Percentiles rank a stretch among this genome's conserved stretches.
These are phyloP conservation scores for Petrolisthes manimaculis DNA, from an alignment of 2,888 invertebrate species.

Conservation along the genomic window DNA sequence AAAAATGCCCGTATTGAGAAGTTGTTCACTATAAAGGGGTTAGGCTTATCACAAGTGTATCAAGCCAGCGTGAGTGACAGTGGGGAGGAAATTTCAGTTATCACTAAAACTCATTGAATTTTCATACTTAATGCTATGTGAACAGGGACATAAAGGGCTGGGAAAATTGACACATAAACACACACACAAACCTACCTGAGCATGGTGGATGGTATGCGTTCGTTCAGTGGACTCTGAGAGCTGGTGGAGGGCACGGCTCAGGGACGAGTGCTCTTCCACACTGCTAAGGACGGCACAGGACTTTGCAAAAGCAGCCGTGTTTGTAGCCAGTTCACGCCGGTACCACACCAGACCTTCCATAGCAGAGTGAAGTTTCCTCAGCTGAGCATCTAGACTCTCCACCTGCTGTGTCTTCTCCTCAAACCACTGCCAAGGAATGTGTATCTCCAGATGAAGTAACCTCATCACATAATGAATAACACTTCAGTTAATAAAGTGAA, in stretches of 20 bases:
- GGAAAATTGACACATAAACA: neutral
- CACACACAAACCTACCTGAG: constrained; percentile 44
- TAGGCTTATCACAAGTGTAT: too few relatives aligned
- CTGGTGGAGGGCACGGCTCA: constrained; percentile 90
- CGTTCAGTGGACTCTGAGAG: constrained; percentile 89
- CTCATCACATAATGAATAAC: too few relatives aligned
- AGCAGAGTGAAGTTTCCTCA: constrained; percentile 87
- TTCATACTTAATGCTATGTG: too few relatives aligned
- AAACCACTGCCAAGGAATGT: constrained; percentile 83
- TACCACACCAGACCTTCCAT: constrained; percentile 89
- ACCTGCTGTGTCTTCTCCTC: constrained; percentile 94
- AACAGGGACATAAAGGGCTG: too few relatives aligned
- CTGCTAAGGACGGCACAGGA: constrained; percentile 90
- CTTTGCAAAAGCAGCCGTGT: constrained; percentile 87
- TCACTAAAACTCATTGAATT: too few relatives aligned
- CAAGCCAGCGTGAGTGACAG: too few relatives aligned
- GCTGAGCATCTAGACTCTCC: constrained; percentile 88
- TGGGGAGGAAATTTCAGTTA: too few relatives aligned
- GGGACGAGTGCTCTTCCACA: constrained; percentile 91
- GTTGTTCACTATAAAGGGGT: too few relatives aligned
- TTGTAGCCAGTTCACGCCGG: constrained; percentile 83
- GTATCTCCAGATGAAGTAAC: too few relatives aligned
- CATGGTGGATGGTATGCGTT: constrained; percentile 66
- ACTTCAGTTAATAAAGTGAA: too few relatives aligned
- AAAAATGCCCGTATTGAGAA: too few relatives aligned